These are phyloP conservation scores for Radopholus similis DNA, from an alignment of 1,140 invertebrate genomes.

Conservation along the genomic window DNA sequence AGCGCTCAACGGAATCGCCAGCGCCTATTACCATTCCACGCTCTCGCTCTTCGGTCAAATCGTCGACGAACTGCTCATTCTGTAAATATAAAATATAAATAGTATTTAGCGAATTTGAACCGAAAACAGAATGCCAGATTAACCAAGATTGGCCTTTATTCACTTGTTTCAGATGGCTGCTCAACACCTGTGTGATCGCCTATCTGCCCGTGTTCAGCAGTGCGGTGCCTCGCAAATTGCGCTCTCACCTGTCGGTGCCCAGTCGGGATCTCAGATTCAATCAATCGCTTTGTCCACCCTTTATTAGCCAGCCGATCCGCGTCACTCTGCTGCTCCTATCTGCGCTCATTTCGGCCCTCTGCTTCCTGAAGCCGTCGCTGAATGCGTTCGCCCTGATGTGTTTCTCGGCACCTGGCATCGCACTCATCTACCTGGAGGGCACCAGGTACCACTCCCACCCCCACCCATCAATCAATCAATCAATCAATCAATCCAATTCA, in stretches of 20 bases:
- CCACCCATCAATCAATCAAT: too few relatives aligned
- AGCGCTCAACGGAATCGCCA: constrained; percentile 55
- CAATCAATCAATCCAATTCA: too few relatives aligned
- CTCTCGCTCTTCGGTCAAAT: constrained; percentile 57
- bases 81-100: too few relatives aligned
- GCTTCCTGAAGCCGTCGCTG: constrained; percentile 56
- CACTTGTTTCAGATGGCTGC: too few relatives aligned
- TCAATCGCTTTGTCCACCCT: not conserved
- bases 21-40: constrained; percentile 56
- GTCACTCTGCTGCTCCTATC: constrained; percentile 43
- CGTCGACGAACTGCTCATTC: constrained; percentile 51
- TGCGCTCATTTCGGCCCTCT: constrained; percentile 41
- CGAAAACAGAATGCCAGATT: too few relatives aligned
- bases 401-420: constrained; percentile 48
- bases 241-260: not conserved
- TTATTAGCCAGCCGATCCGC: constrained; percentile 40
- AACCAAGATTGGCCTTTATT: too few relatives aligned
- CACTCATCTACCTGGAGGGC: constrained; percentile 52
- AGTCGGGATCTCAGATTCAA: constrained; percentile 20
- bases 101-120: too few relatives aligned
- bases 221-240: not conserved
- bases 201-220: constrained; percentile 41
- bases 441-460: too few relatives aligned
- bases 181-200: constrained; percentile 52
- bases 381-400: constrained; percentile 55